Conservation (phyloP, 37 sponge, comb jelly and placozoan genomes). For the Oopsacas minuta region DNA sequence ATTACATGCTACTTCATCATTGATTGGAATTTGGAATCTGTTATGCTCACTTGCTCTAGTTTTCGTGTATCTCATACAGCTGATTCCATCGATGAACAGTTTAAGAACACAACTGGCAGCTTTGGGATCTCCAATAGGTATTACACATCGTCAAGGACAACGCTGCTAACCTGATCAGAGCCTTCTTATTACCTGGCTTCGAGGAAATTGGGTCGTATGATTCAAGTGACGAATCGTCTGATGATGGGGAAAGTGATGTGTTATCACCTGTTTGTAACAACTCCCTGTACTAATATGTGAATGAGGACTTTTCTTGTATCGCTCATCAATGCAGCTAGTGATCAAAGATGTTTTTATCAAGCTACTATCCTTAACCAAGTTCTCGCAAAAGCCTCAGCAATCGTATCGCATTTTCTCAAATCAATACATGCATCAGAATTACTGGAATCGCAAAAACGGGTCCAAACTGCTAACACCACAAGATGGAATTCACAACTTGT, state of each 20-base stretch:
- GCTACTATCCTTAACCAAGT: not conserved
- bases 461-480: not conserved
- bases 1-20: not conserved
- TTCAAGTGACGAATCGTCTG: not conserved
- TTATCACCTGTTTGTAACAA: not conserved
- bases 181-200: not conserved
- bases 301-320: not conserved
- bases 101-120: not conserved
- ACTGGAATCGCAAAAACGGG: not conserved
- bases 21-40: not conserved
- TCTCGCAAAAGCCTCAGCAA: not conserved
- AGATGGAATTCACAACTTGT: not conserved
- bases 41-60: not conserved
- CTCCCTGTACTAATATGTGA: not conserved
- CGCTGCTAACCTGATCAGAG: not conserved
- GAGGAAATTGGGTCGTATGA: not conserved
- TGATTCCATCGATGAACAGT: not conserved
- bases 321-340: not conserved
- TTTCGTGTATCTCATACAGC: not conserved
- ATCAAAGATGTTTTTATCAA: not conserved
- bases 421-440: not conserved
- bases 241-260: not conserved
- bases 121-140: not conserved
- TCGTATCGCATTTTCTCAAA: not conserved
- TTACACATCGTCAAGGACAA: not conserved